phyloP scores from a whole-genome alignment of 2,797 vertebrate genomes.

The Myotis planiceps region DNA sequence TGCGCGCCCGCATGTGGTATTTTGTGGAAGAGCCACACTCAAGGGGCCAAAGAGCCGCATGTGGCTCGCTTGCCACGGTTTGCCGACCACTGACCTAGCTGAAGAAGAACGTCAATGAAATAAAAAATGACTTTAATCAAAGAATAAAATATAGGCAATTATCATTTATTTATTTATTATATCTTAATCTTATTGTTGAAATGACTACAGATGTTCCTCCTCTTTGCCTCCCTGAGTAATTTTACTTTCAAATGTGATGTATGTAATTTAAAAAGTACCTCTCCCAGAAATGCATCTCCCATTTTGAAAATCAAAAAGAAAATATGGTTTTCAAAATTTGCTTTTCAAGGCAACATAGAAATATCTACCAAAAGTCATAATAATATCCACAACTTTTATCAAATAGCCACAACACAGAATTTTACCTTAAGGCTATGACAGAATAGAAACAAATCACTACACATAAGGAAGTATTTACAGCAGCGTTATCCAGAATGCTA shows the following conservation, averaged over 20 bases:
- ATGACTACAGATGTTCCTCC: no score
- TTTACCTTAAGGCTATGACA: neutral
- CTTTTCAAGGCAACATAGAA: slow-evolving; percentile 26
- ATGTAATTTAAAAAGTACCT: neutral
- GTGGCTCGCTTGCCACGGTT: no score
- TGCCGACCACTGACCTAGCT: neutral
- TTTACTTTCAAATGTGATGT: neutral
- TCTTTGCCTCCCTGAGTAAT: neutral
- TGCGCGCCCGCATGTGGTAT: no score
- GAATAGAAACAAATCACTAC: neutral
- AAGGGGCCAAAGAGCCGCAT: no score
- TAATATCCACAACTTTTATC: neutral
- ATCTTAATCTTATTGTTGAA: no score
- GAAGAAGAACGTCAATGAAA: slow-evolving; percentile 29
- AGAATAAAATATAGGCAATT: neutral
- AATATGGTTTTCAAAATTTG: neutral
- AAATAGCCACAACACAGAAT: neutral
- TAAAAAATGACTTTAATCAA: neutral
- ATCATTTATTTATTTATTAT: neutral
- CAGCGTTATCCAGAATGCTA: neutral
- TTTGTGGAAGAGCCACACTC: neutral
- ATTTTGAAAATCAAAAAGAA: neutral
- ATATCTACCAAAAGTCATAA: neutral
- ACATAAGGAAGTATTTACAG: neutral
- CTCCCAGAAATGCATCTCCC: neutral